Percentiles rank a stretch among this genome's conserved stretches.
These are phyloP conservation scores for Lynx canadensis DNA, from an alignment of 2,113 vertebrate species.

Conservation along the genomic window DNA sequence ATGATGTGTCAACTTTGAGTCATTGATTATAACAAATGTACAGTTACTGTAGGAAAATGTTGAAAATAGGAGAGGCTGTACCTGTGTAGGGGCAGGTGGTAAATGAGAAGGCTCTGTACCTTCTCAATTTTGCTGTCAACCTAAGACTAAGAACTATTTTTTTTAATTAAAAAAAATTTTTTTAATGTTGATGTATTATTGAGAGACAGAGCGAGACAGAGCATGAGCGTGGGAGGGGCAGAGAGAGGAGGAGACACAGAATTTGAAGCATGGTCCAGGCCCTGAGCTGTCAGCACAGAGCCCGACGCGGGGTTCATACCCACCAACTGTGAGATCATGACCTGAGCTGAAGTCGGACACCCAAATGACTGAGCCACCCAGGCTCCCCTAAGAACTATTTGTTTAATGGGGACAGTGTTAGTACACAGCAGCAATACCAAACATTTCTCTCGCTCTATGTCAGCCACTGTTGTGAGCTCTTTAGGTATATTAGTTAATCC, in stretches of 20 bases:
- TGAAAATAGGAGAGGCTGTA: neutral
- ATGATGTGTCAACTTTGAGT: neutral
- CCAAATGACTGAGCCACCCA: no score
- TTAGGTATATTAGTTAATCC: neutral
- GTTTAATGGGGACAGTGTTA: neutral
- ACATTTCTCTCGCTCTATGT: neutral
- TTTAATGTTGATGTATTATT: no score
- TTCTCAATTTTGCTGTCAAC: neutral
- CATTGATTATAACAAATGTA: neutral
- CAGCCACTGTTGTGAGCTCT: neutral
- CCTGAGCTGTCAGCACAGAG: no score
- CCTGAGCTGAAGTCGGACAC: no score
- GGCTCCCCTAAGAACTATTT: neutral
- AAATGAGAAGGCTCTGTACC: neutral
- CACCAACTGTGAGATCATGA: no score
- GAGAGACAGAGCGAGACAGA: no score
- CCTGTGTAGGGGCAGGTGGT: neutral
- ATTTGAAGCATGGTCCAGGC: no score
- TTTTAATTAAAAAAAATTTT: no score
- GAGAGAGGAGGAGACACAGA: no score
- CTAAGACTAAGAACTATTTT: neutral
- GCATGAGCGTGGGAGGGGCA: no score
- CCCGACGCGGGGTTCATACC: no score
- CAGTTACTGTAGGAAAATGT: neutral
- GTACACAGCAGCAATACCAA: neutral